Base-by-base conservation (phyloP, 30 jellyfish, hydroid and myxozoan genomes). In the Aurelia sp. region DNA sequence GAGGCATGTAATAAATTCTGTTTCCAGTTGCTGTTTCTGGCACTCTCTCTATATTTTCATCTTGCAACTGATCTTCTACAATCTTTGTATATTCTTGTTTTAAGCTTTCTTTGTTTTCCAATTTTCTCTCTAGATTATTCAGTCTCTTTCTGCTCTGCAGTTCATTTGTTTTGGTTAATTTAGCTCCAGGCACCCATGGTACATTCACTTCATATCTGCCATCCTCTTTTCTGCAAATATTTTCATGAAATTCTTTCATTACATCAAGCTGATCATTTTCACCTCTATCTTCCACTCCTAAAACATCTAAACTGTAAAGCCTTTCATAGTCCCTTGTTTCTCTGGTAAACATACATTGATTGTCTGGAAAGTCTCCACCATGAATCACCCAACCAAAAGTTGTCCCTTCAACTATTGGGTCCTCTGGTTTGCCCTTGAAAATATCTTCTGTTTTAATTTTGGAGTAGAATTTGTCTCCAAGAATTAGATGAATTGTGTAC, bases 381-480 rank as follows among this genome's bases (percentile, higher is more conserved):
- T 78, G 89, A 41, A 78, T 78, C 65, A 77, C 78, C 79, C 88
- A 78, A 13, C 87, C 76, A 55, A 76, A 76, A 11, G 73, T 76
- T 55, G 87, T 76, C 15, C 87, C 76, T 55, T 76, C 78, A 8
- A 76, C 87, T 76, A 57, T 58, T 76, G 87, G 74, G 11, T 57
- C 76, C 10, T 35, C 87, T 37, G 71, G 65, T 6, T 57, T 61
- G 44, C 88, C 88, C 33, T 77, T 59, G 76, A 40, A 61, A 11
- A 77, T 61, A 4, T 53, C 57, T 13, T 59, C 86, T 23, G 72
- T 74, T 37, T 74, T 74, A 10, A 74, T 74, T 22, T 52, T 47
- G 35, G 23, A 47, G 59, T 47, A 53, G 18, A n/a, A 11, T 22
- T 35, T 74, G 86, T 74, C 86, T n/a, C 86, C 74, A n/a, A 74